Evolutionary conservation across 2,797 vertebrate species (phyloP), one percentile per base, ranked within the genome.

Genomic region (Halcyon chelicuti): DNA sequence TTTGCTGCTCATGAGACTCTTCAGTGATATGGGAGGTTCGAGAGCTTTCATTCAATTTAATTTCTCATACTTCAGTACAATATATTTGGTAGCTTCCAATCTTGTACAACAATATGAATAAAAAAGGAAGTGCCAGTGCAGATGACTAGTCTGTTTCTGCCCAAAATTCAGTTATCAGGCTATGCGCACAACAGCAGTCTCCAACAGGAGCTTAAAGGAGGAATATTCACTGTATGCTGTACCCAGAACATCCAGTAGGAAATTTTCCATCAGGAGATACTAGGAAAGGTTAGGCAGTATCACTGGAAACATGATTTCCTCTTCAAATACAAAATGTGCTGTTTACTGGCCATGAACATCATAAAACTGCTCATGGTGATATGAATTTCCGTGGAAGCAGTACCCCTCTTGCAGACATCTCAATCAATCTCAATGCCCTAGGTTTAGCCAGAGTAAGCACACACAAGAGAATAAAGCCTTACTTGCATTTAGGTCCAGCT

Each of bases 401-500:
- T 19, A 42, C 7, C 5, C 35, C 23, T 82, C 19, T 63, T 67
- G n/a, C 25, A 91, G 14, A 14, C 10, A 79, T 3, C 4, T 65
- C 23, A 39, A 22, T 16, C 21, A 39, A 22, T 29, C 29, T 54
- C 52, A 31, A 80, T 15, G 29, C 54, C 31, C 70, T 40, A 10
- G 3, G 54, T 58, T 94, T 40, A 47, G 28, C 37, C 51, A 73
- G 62, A 91, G 37, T 11, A 51, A 88, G 31, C 17, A 55, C 1
- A 86, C 2, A 63, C 13, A 58, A 58, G 21, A 92, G 31, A 84
- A 79, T 65, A 82, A 87, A 86, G 67, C 93, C 98, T 98, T 97
- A 99, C 99, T 98, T 99, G 99, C 99, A 99, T 95, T 99, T 99
- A 49, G 98, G 94, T 87, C 99, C 99, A 46, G 99, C 99, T 96